Evolutionary conservation across 2,888 invertebrate genomes (phyloP).

Genomic region (Cantharis nigra): DNA sequence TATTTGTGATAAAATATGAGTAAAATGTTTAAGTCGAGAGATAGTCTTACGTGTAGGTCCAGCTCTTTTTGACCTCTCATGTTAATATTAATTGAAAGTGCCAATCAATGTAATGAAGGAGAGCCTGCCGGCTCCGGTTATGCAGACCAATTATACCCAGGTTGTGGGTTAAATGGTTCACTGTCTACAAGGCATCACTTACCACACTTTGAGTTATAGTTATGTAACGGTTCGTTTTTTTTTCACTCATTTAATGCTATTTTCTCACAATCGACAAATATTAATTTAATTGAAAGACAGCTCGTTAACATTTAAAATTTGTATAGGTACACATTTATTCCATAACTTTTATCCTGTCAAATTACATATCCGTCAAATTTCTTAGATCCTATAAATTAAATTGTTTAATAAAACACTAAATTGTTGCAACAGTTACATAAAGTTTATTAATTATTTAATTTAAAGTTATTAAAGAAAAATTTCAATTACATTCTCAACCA

Average conservation of each 20-base stretch:
- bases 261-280: background rate
- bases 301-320: background rate
- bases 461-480: background rate
- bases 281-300: background rate
- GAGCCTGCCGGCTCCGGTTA: conserved; percentile 35
- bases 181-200: conserved; percentile 30
- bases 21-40: background rate
- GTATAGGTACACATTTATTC: background rate
- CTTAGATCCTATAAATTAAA: background rate
- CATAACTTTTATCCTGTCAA: background rate
- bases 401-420: background rate
- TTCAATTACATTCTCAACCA: background rate
- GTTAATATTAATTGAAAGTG: conserved; percentile 77
- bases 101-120: conserved; percentile 76
- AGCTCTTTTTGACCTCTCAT: conserved; percentile 58
- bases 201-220: conserved; percentile 22
- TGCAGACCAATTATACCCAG: conserved; percentile 40
- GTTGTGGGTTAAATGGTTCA: conserved; percentile 41
- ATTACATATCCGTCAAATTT: background rate
- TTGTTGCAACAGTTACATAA: background rate
- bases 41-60: conserved; percentile 38
- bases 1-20: background rate
- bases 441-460: background rate
- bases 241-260: background rate
- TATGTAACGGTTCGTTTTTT: conserved; percentile 18